Evolutionary conservation across 2,113 vertebrate species (phyloP), one percentile per base, ranked within the genome.

Genomic region (Rostratula benghalensis): DNA sequence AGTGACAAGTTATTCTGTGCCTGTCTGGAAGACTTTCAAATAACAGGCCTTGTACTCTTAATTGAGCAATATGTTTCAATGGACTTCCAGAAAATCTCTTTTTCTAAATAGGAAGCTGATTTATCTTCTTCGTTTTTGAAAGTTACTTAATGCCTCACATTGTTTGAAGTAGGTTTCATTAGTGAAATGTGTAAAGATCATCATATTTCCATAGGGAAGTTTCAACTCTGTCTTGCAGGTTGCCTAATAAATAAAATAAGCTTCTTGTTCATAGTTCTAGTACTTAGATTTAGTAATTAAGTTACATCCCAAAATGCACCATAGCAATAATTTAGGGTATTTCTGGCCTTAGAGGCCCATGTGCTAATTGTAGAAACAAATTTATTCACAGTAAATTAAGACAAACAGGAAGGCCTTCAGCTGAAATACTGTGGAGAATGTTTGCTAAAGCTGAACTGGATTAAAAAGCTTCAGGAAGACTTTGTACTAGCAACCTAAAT

Each of bases 371-470:
- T 51, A 87, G 84, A 95, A 94, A 71, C 84, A 91, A 95, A 95
- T 96, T 94, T 94, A 90, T 96, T 90, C 88, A 61, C 56, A 90
- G 50, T 83, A 70, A 95, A 92, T 94, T 61, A 94, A 93, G 79
- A 70, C 82, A 94, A 94, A 92, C 57, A 85, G 67, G 89, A 94
- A 93, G 20, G 39, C 50, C 74, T 91, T 93, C 45, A 89, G 61
- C 68, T 77, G 87, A 93, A 90, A 83, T 85, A 69, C 84, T 91
- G 46, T 43, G 28, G 74, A 96, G 87, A 75, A 94, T 64, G 41
- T 85, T 96, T 94, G 50, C 63, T 85, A 51, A 94, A 85, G n/a
- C 57, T 79, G 75, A 83, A 91, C 89, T 25, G 41, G 59, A 89
- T 80, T 91, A 54, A 73, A 93, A 91, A 79, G 56, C 48, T 79